phyloP scores from a whole-genome alignment of 2,797 vertebrate species.

The Echiichthys vipera region DNA sequence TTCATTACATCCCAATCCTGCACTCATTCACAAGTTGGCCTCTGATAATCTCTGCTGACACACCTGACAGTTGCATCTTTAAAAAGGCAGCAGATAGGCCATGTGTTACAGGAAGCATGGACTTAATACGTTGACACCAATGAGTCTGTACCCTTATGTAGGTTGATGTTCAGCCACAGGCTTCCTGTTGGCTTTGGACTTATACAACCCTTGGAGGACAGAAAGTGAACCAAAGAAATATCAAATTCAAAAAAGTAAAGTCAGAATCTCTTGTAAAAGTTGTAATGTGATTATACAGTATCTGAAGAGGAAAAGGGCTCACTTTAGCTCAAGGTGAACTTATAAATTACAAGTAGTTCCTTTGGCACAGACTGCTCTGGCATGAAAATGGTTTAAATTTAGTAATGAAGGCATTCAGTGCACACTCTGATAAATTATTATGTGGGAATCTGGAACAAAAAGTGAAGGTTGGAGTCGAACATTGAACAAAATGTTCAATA shows the following conservation, averaged over 20 bases:
- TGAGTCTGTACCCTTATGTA: neutral
- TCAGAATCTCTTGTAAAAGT: neutral
- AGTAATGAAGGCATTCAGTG: neutral
- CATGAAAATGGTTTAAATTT: neutral
- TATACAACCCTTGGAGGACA: neutral
- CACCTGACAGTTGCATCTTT: constrained; percentile 11
- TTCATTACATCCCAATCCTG: constrained; percentile 29
- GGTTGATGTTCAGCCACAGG: neutral
- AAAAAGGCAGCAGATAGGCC: neutral
- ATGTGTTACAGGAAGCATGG: neutral
- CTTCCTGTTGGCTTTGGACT: neutral
- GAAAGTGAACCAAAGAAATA: neutral
- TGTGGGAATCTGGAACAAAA: neutral
- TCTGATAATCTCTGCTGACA: constrained; percentile 31
- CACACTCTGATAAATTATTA: neutral
- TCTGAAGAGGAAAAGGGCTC: neutral
- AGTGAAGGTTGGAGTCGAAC: neutral
- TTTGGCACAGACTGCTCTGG: neutral
- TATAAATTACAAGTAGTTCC: neutral
- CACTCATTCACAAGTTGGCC: constrained; percentile 55
- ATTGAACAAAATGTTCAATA: neutral
- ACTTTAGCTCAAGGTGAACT: neutral
- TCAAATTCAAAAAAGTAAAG: neutral
- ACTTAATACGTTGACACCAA: neutral
- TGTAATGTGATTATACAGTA: neutral